These are phyloP conservation scores for Netelia melanura DNA, from an alignment of 2,888 invertebrate species.

Conservation along the genomic window DNA sequence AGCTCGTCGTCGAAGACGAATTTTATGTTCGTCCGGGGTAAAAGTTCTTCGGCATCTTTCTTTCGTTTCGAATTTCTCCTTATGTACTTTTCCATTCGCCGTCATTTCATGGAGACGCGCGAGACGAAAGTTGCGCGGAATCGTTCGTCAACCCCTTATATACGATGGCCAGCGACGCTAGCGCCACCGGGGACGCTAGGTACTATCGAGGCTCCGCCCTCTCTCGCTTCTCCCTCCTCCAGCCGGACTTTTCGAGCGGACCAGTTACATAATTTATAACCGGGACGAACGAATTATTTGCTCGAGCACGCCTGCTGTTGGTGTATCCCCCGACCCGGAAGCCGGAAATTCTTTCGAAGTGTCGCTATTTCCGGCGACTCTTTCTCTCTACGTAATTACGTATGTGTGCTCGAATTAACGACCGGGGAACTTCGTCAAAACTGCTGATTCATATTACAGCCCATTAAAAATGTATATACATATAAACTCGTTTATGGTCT, in stretches of 20 bases:
- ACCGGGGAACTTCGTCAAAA: slow-evolving; percentile 50
- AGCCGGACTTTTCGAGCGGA: slow-evolving; percentile 54
- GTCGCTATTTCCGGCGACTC: slow-evolving; percentile 55
- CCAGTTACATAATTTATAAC: slow-evolving; percentile 72
- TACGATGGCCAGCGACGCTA: slow-evolving; percentile 30
- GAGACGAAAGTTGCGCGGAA: slow-evolving; percentile 3
- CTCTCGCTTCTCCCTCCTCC: background rate
- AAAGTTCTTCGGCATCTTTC: slow-evolving; percentile 59
- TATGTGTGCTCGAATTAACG: slow-evolving; percentile 33
- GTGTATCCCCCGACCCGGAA: slow-evolving; percentile 9
- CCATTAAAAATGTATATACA: background rate
- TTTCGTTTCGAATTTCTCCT: slow-evolving; percentile 5
- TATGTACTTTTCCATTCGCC: slow-evolving; percentile 48
- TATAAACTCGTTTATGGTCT: slow-evolving; percentile 7
- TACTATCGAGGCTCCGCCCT: slow-evolving; percentile 5
- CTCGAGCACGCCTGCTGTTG: slow-evolving; percentile 57
- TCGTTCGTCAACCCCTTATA: background rate
- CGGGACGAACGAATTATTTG: slow-evolving; percentile 67
- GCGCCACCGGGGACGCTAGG: background rate
- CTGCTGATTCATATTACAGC: slow-evolving; percentile 59
- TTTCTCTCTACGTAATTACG: slow-evolving; percentile 5
- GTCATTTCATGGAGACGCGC: slow-evolving; percentile 14
- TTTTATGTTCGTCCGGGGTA: slow-evolving; percentile 68
- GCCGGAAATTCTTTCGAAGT: slow-evolving; percentile 61
- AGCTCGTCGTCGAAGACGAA: slow-evolving; percentile 58